These are phyloP conservation scores for Amphiprion percula DNA, from an alignment of 2,113 vertebrate genomes.

Conservation along the genomic window DNA sequence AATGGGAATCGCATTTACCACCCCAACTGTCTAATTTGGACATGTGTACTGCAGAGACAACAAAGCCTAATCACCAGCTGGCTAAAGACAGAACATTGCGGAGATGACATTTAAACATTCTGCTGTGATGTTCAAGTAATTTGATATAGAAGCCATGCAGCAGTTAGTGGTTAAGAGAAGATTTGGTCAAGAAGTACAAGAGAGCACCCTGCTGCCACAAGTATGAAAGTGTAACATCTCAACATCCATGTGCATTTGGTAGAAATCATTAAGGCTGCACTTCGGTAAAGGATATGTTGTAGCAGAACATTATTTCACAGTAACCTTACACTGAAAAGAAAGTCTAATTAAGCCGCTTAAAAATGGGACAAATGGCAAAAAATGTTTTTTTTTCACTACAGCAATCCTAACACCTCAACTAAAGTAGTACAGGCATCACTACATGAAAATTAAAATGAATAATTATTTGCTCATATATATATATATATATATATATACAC, in stretches of 20 bases:
- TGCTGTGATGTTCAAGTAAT: constrained; percentile 53
- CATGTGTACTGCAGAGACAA: constrained; percentile 47
- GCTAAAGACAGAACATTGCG: constrained; percentile 35
- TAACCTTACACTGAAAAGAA: neutral
- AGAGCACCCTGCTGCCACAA: constrained; percentile 67
- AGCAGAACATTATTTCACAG: neutral
- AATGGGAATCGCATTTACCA: constrained; percentile 42
- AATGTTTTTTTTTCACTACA: too few species aligned
- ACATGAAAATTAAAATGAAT: too few species aligned
- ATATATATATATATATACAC: too few species aligned
- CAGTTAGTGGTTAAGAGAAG: neutral
- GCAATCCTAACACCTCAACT: too few species aligned
- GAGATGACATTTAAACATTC: constrained; percentile 69
- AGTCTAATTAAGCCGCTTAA: neutral
- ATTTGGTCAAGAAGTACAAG: constrained; percentile 31
- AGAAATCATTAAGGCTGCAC: neutral
- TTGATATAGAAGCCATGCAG: constrained; percentile 29
- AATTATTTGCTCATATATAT: too few species aligned
- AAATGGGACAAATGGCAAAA: neutral
- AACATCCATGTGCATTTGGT: neutral
- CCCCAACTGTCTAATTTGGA: constrained; percentile 65
- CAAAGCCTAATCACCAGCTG: constrained; percentile 67
- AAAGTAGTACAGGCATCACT: too few species aligned
- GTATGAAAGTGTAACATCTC: constrained; percentile 34
- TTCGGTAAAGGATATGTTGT: neutral